These are phyloP conservation scores for Dastarcus helophoroides DNA, from an alignment of 2,888 invertebrate species.

Conservation along the genomic window DNA sequence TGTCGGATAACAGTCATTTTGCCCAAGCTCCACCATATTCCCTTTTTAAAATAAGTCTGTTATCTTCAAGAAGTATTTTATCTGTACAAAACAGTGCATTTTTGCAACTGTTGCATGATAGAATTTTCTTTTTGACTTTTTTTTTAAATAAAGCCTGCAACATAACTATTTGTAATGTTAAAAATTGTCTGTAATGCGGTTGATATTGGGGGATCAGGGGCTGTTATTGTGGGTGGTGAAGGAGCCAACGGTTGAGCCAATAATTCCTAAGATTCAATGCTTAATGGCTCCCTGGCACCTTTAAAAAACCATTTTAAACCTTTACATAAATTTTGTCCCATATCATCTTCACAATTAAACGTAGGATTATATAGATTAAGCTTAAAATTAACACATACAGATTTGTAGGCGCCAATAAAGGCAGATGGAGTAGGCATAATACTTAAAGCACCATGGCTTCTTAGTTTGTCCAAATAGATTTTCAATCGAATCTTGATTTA, in stretches of 20 bases:
- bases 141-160: not conserved
- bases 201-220: too few relatives aligned
- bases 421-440: not conserved
- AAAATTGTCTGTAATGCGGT: too few relatives aligned
- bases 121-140: too few relatives aligned
- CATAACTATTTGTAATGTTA: constrained; percentile 5
- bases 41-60: too few relatives aligned
- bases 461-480: constrained; percentile 5
- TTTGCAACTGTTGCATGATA: too few relatives aligned
- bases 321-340: not conserved
- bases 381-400: not conserved
- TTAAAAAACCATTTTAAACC: not conserved
- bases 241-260: constrained; percentile 1
- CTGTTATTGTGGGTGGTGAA: too few relatives aligned
- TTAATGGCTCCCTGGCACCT: too few relatives aligned
- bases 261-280: not conserved
- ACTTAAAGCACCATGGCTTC: constrained; percentile 2
- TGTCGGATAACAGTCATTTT: too few relatives aligned
- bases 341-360: constrained; percentile 4
- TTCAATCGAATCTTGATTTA: constrained; percentile 5
- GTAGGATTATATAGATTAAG: not conserved
- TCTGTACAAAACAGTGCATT: too few relatives aligned
- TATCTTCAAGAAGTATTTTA: too few relatives aligned
- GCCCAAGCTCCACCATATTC: too few relatives aligned
- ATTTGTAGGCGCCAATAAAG: not conserved